phyloP scores from a whole-genome alignment of 2,797 vertebrate genomes.

The Ctenopoma multispine region DNA sequence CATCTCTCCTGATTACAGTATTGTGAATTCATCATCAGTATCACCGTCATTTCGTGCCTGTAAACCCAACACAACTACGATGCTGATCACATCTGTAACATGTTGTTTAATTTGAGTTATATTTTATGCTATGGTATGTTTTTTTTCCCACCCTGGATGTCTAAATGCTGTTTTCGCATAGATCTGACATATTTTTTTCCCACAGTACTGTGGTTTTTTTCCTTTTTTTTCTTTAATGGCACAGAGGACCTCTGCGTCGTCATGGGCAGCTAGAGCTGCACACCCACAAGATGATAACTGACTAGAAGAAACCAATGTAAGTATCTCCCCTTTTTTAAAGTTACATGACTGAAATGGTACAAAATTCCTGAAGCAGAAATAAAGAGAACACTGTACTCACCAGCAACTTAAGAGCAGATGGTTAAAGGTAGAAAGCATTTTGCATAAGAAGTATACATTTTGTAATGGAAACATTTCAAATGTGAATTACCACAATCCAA shows the following conservation, averaged over 20 bases:
- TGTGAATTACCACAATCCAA: conserved; percentile 50
- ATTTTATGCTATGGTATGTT: no score
- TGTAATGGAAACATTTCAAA: conserved; percentile 44
- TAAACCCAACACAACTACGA: no score
- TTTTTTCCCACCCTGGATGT: no score
- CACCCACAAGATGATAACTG: background rate
- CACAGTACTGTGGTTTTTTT: no score
- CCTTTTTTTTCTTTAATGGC: no score
- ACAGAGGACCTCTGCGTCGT: background rate
- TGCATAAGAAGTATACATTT: conserved; percentile 42
- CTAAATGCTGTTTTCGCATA: no score
- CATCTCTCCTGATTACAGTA: no score
- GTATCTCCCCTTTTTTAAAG: background rate
- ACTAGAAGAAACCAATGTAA: background rate
- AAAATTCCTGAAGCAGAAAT: background rate
- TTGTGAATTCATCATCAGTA: no score
- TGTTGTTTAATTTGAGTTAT: no score
- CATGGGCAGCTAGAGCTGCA: background rate
- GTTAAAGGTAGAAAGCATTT: conserved; percentile 19
- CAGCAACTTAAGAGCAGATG: conserved; percentile 8
- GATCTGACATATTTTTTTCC: no score
- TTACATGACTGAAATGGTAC: background rate
- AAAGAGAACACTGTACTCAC: background rate
- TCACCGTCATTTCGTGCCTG: no score
- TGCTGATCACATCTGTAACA: no score